phyloP scores from a whole-genome alignment of 2,797 vertebrate species.

The Pantherophis alleghaniensis region DNA sequence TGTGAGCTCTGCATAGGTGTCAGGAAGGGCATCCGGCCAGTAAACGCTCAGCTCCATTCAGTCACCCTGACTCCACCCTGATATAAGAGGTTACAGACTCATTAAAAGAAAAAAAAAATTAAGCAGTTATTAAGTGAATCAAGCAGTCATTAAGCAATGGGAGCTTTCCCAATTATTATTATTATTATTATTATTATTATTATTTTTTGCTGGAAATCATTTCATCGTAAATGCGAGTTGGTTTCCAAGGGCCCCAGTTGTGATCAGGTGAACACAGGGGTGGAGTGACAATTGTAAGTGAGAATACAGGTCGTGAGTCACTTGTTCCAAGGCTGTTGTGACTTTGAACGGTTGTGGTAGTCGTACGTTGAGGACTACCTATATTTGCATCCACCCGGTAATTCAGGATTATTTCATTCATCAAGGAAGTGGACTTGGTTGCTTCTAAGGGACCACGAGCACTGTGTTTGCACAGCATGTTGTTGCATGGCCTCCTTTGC shows the following conservation, averaged over 20 bases:
- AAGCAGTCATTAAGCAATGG: neutral
- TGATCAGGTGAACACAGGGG: neutral
- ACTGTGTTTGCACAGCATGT: neutral
- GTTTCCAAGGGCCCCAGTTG: neutral
- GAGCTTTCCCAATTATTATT: no score
- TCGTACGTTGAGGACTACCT: neutral
- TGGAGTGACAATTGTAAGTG: neutral
- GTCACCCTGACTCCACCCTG: no score
- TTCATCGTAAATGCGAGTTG: neutral
- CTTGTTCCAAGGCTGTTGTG: neutral
- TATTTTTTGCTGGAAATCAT: neutral
- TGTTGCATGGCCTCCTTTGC: neutral
- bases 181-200: no score
- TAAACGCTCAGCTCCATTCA: no score
- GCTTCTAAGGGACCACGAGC: neutral
- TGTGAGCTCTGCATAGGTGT: no score
- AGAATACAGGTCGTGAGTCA: neutral
- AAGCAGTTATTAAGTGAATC: neutral
- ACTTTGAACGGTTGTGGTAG: neutral
- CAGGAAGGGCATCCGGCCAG: no score
- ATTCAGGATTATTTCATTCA: neutral
- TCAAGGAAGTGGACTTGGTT: neutral
- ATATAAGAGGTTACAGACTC: neutral
- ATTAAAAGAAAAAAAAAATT: neutral
- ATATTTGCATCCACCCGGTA: neutral